Evolutionary conservation across 1,140 invertebrate species (phyloP).

Genomic region (Drosophila teissieri): DNA sequence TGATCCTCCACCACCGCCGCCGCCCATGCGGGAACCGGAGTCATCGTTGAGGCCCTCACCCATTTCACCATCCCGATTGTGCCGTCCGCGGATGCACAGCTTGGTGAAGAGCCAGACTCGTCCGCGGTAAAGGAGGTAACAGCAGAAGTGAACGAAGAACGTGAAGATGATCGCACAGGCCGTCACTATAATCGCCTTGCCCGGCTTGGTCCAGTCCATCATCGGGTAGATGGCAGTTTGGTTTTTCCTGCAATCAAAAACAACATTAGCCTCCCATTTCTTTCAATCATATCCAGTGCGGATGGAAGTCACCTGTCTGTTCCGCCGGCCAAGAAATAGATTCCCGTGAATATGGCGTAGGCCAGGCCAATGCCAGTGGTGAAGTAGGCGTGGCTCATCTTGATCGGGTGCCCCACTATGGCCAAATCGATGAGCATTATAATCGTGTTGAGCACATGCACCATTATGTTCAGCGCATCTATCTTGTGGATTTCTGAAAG

Average conservation of each 20-base stretch:
- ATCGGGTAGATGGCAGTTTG: conserved; percentile 87
- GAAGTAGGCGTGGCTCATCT: conserved; percentile 88
- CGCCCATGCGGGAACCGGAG: conserved; percentile 71
- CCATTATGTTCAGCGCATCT: conserved; percentile 87
- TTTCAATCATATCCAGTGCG: no score
- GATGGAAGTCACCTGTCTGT: conserved; percentile 85
- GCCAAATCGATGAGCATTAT: conserved; percentile 89
- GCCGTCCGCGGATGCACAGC: conserved; percentile 76
- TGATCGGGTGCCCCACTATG: conserved; percentile 87
- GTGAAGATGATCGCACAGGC: conserved; percentile 86
- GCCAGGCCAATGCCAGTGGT: conserved; percentile 85
- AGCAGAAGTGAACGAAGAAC: conserved; percentile 85
- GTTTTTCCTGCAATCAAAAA: conserved; percentile 82
- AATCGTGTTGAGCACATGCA: conserved; percentile 88
- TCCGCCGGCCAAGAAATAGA: conserved; percentile 89
- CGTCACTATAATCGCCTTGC: conserved; percentile 85
- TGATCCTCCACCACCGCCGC: conserved; percentile 24
- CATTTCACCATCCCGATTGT: conserved; percentile 80
- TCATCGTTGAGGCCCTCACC: conserved; percentile 79
- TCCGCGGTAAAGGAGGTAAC: conserved; percentile 83
- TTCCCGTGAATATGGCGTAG: conserved; percentile 88
- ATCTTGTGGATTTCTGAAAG: conserved; percentile 81
- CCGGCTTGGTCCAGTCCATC: conserved; percentile 87
- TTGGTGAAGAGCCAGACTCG: conserved; percentile 83
- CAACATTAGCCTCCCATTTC: neutral